Evolutionary conservation across 2,888 invertebrate genomes (phyloP).

Genomic region (Opisthograptis luteolata): DNA sequence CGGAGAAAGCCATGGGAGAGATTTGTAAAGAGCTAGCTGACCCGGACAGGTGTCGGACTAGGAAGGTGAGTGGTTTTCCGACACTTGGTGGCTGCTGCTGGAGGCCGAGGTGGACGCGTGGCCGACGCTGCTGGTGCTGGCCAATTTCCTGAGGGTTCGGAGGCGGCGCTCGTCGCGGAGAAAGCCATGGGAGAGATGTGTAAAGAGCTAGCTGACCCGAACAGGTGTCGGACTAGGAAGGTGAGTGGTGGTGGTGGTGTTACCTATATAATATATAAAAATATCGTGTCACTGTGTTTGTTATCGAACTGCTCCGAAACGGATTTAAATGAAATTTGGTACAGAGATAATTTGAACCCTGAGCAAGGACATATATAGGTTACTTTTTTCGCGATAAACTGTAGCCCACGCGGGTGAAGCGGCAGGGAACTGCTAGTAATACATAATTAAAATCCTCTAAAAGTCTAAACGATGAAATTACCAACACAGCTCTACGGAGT

Average conservation of each 20-base stretch:
- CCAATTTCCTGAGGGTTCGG: slow-evolving; percentile 86
- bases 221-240: slow-evolving; percentile 85
- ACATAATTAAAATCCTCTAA: no score
- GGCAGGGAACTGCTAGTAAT: no score
- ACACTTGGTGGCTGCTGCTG: slow-evolving; percentile 88
- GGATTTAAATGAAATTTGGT: no score
- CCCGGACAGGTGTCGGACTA: slow-evolving; percentile 84
- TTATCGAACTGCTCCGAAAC: no score
- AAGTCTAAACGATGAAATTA: no score
- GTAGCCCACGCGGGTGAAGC: no score
- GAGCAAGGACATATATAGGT: no score
- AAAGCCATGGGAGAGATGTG: slow-evolving; percentile 83
- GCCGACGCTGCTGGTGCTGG: slow-evolving; percentile 83
- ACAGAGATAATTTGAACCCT: no score
- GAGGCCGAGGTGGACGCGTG: slow-evolving; percentile 85
- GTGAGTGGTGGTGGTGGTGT: slow-evolving; percentile 51
- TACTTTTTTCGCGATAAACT: no score
- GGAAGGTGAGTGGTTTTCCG: slow-evolving; percentile 76
- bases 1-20: slow-evolving; percentile 74
- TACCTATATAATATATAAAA: no score
- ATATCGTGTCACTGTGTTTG: no score
- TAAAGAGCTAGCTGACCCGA: slow-evolving; percentile 82
- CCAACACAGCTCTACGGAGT: slow-evolving; percentile 1
- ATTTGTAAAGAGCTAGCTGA: slow-evolving; percentile 85
- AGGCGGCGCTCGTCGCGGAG: slow-evolving; percentile 59